Evolutionary conservation across 2,113 vertebrate genomes (phyloP).

Genomic region (Amphiprion percula): DNA sequence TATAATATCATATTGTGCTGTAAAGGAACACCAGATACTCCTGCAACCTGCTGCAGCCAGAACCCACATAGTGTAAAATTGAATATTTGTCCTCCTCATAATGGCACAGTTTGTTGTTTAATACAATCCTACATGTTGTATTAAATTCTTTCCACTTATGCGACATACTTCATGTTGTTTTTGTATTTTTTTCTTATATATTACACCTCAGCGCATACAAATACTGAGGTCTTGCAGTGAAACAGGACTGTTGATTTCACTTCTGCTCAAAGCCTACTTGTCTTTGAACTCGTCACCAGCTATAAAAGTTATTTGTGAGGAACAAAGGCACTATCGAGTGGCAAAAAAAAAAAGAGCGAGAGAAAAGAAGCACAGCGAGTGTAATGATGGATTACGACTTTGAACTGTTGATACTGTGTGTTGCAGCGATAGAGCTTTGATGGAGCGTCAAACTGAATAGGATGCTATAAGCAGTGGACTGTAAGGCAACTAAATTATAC

Average conservation of each 20-base stretch:
- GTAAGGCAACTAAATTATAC: conserved; percentile 58
- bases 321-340: conserved; percentile 25
- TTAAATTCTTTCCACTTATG: too few relatives aligned
- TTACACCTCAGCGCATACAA: not conserved
- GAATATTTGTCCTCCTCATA: too few relatives aligned
- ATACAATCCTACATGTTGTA: too few relatives aligned
- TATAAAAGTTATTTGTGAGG: conserved; percentile 17
- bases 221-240: not conserved
- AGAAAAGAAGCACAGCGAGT: conserved; percentile 7
- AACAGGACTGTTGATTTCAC: conserved; percentile 5
- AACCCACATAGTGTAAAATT: too few relatives aligned
- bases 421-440: conserved; percentile 37
- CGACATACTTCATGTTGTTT: too few relatives aligned
- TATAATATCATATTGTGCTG: not conserved
- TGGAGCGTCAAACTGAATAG: conserved; percentile 47
- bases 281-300: conserved; percentile 5
- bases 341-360: not conserved
- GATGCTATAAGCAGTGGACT: conserved; percentile 45
- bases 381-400: conserved; percentile 47
- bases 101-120: too few relatives aligned
- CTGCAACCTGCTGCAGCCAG: not conserved
- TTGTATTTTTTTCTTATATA: not conserved
- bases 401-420: conserved; percentile 36
- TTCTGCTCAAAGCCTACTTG: conserved; percentile 10
- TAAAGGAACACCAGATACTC: not conserved